Conservation (phyloP, 1,140 invertebrate genomes). For the Drosophila auraria region DNA sequence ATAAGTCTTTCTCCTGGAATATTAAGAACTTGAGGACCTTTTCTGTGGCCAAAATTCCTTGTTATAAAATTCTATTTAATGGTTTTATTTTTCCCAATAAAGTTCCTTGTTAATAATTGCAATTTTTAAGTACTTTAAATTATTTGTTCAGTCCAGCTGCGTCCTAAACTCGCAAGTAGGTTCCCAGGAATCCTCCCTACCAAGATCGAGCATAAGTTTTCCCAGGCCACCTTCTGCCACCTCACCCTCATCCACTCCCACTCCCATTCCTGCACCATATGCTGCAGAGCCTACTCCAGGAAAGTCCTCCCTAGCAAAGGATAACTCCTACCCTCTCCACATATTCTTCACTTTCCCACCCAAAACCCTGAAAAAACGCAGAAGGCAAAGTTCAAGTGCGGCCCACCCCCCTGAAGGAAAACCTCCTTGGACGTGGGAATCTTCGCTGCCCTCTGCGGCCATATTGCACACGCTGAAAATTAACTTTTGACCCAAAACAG, state of each 20-base stretch:
- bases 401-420: constrained; percentile 17
- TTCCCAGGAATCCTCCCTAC: constrained; percentile 18
- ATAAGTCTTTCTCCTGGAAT: no score
- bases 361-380: constrained; percentile 11
- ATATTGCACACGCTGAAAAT: constrained; percentile 74
- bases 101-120: no score
- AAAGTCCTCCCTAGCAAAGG: constrained; percentile 1
- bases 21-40: background rate
- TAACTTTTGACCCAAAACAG: constrained; percentile 78
- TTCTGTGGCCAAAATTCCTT: background rate
- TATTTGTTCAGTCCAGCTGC: constrained; percentile 15
- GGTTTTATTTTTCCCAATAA: background rate
- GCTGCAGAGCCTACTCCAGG: constrained; percentile 19
- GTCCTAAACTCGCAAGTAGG: background rate
- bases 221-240: constrained; percentile 21
- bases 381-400: constrained; percentile 50
- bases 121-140: background rate
- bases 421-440: constrained; percentile 69
- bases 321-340: background rate
- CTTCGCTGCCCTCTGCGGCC: constrained; percentile 53
- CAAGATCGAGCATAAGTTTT: constrained; percentile 15
- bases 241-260: constrained; percentile 5
- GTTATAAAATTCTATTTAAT: no score
- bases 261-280: constrained; percentile 24
- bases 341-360: constrained; percentile 50